Percentiles rank a stretch among this genome's conserved stretches.
Conservation (phyloP, 2,888 invertebrate species). For the Teleiodes luculella region DNA sequence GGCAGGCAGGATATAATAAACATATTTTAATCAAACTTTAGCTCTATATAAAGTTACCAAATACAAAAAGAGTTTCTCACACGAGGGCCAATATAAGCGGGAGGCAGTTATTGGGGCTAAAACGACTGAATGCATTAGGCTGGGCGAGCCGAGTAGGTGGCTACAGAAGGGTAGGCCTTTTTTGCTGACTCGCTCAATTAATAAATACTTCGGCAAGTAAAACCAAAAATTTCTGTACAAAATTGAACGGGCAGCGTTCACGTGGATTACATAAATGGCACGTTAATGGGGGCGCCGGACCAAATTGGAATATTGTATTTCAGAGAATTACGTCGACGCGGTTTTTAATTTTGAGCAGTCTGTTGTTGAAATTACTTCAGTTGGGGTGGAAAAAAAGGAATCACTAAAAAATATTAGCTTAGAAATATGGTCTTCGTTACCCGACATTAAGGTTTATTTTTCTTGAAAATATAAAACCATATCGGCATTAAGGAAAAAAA, state of each 20-base stretch:
- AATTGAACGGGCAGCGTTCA: neutral
- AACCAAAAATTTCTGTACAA: conserved; percentile 18
- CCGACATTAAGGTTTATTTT: too few species aligned
- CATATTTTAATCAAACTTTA: too few species aligned
- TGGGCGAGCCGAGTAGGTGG: conserved; percentile 17
- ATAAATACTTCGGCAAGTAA: conserved; percentile 32
- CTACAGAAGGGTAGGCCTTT: conserved; percentile 27
- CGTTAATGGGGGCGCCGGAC: neutral
- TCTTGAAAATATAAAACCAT: too few species aligned
- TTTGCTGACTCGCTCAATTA: conserved; percentile 43
- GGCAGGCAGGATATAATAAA: too few species aligned
- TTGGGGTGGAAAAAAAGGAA: neutral
- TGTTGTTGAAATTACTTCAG: neutral
- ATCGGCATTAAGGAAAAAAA: too few species aligned
- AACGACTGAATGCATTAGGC: conserved; percentile 21
- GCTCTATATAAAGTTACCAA: too few species aligned
- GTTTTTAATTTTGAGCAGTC: neutral
- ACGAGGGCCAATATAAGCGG: neutral
- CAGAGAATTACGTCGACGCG: neutral
- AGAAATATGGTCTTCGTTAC: too few species aligned
- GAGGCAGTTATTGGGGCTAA: conserved; percentile 18
- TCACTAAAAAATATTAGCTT: too few species aligned
- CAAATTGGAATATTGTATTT: neutral
- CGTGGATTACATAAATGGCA: neutral
- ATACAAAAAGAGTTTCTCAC: too few species aligned